Evolutionary conservation across 2,888 invertebrate genomes (phyloP).

Genomic region (Baccha elongata): DNA sequence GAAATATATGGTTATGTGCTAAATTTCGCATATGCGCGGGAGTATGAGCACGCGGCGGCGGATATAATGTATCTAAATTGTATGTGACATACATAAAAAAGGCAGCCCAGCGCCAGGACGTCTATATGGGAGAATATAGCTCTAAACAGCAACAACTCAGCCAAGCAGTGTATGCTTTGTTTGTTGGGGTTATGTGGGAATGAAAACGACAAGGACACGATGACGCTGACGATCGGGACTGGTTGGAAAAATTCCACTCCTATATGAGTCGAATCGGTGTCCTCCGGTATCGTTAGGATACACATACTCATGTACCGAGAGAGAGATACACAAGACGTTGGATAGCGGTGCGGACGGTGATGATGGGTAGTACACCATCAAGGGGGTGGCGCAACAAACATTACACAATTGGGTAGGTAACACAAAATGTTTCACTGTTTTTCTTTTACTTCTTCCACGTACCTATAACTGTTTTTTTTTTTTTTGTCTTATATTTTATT

Average conservation of each 20-base stretch:
- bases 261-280: slow-evolving; percentile 67
- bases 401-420: slow-evolving; percentile 73
- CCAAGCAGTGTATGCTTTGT: slow-evolving; percentile 60
- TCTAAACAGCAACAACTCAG: slow-evolving; percentile 21
- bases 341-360: background rate
- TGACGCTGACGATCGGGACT: slow-evolving; percentile 67
- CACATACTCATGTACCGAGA: slow-evolving; percentile 41
- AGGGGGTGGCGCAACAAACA: slow-evolving; percentile 71
- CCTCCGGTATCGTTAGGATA: slow-evolving; percentile 31
- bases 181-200: slow-evolving; percentile 73
- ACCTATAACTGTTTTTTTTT: slow-evolving; percentile 15
- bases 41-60: slow-evolving; percentile 73
- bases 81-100: slow-evolving; percentile 72
- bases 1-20: slow-evolving; percentile 62
- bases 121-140: slow-evolving; percentile 16
- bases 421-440: slow-evolving; percentile 70
- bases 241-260: slow-evolving; percentile 73
- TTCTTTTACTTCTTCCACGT: slow-evolving; percentile 47
- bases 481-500: slow-evolving; percentile 13
- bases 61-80: slow-evolving; percentile 73
- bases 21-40: slow-evolving; percentile 73
- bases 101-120: slow-evolving; percentile 43
- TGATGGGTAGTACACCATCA: slow-evolving; percentile 17
- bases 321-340: slow-evolving; percentile 28
- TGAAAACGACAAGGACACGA: slow-evolving; percentile 73